Evolutionary conservation across 1,140 invertebrate species (phyloP).

Genomic region (Aphidius gifuensis): DNA sequence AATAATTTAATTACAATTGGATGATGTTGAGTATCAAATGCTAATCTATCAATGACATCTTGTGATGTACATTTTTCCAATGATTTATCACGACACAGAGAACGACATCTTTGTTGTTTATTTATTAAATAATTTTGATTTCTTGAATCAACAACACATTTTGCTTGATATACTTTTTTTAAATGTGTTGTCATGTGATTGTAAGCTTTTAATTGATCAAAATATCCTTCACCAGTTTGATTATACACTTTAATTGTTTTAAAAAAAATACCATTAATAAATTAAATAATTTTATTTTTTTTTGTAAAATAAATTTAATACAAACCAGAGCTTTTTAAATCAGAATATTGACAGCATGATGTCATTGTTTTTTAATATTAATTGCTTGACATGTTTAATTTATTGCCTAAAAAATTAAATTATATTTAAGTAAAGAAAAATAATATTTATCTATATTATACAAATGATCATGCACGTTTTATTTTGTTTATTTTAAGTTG

Average conservation of each 20-base stretch:
- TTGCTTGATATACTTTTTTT: conserved; percentile 44
- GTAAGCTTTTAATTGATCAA: conserved; percentile 44
- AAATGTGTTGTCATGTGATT: conserved; percentile 47
- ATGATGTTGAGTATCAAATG: conserved; percentile 47
- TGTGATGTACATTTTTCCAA: conserved; percentile 28
- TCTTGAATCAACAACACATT: conserved; percentile 43
- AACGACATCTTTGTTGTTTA: conserved; percentile 31
- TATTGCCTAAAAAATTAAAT: too few species aligned
- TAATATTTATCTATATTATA: too few species aligned
- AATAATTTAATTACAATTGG: conserved; percentile 32
- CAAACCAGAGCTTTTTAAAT: conserved; percentile 47
- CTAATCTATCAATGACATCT: conserved; percentile 44
- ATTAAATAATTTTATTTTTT: not conserved
- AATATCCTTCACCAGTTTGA: conserved; percentile 45
- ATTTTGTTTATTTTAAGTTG: too few species aligned
- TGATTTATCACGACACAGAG: conserved; percentile 24
- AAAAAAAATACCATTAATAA: not conserved
- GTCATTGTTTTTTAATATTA: conserved; percentile 34
- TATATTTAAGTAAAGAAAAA: too few species aligned
- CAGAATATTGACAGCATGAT: conserved; percentile 33
- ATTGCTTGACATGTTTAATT: too few species aligned
- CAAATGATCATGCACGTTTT: too few species aligned
- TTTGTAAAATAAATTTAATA: conserved; percentile 16
- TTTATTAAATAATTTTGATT: conserved; percentile 37
- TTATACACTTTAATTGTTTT: conserved; percentile 37